Percentiles rank a stretch among this genome's conserved stretches.
Evolutionary conservation across 2,888 invertebrate genomes (phyloP).

Genomic region (Oasisia sp.): DNA sequence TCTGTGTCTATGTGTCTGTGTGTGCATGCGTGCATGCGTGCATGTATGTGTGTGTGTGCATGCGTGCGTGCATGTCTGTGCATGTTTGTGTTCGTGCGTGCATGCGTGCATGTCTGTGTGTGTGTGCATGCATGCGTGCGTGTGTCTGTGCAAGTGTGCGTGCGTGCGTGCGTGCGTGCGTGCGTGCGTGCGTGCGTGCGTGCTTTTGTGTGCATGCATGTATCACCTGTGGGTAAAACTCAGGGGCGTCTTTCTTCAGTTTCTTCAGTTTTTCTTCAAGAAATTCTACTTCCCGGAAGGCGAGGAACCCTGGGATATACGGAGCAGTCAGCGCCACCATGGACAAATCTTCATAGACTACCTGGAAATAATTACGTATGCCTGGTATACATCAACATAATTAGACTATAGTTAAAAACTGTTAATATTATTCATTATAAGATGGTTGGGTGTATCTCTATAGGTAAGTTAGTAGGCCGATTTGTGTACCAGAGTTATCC

Average conservation of each 20-base stretch:
- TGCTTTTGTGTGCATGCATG: not conserved
- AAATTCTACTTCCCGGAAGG: constrained; percentile 66
- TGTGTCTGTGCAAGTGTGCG: too few species aligned
- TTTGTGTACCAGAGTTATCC: too few species aligned
- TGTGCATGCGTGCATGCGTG: too few species aligned
- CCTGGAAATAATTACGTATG: constrained; percentile 45
- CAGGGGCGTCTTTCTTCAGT: constrained; percentile 52
- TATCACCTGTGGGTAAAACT: constrained; percentile 62
- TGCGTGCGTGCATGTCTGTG: too few species aligned
- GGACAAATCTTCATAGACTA: constrained; percentile 63
- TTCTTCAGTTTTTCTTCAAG: constrained; percentile 52
- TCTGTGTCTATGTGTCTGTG: too few species aligned
- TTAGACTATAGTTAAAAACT: not conserved
- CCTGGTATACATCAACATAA: not conserved
- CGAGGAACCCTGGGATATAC: constrained; percentile 68
- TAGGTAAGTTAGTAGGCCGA: not conserved
- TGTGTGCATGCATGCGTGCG: too few species aligned
- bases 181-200: too few species aligned
- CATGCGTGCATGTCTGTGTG: too few species aligned
- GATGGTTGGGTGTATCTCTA: not conserved
- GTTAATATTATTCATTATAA: not conserved
- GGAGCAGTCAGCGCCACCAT: constrained; percentile 62
- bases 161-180: too few species aligned
- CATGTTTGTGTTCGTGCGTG: too few species aligned
- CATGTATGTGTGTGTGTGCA: too few species aligned